phyloP scores from a whole-genome alignment of 2,888 invertebrate species.

The Aporophyla lueneburgensis region DNA sequence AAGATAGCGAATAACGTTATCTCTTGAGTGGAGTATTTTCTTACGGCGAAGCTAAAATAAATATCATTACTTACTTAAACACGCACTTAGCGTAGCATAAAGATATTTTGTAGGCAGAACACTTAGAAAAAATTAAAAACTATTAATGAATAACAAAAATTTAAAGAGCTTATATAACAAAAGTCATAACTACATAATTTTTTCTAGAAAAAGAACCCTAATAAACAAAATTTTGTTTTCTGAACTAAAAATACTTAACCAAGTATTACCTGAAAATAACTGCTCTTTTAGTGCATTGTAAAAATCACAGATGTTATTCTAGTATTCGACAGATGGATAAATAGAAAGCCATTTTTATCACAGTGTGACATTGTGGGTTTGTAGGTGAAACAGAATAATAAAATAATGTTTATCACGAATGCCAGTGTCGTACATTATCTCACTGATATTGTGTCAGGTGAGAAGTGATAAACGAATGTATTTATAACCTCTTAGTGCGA shows the following conservation, averaged over 20 bases:
- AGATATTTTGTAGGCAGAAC: neutral
- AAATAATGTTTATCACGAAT: slow-evolving; percentile 68
- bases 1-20: slow-evolving; percentile 45
- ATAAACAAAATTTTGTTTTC: neutral
- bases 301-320: slow-evolving; percentile 29
- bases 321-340: slow-evolving; percentile 2
- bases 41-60: slow-evolving; percentile 37
- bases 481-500: slow-evolving; percentile 1
- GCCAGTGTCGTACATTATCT: slow-evolving; percentile 69
- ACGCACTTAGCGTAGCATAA: neutral
- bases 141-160: neutral
- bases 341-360: slow-evolving; percentile 49
- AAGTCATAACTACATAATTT: neutral
- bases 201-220: neutral
- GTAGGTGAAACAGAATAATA: slow-evolving; percentile 35
- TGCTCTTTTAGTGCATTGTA: slow-evolving; percentile 31
- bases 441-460: slow-evolving; percentile 76
- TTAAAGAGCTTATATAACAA: neutral
- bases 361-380: slow-evolving; percentile 29
- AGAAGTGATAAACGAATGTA: slow-evolving; percentile 60
- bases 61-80: neutral
- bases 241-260: neutral
- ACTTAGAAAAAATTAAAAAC: neutral
- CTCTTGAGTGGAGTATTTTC: slow-evolving; percentile 44
- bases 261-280: slow-evolving; percentile 21